Conservation (phyloP, 2,888 invertebrate genomes). For the Chydorus sphaericus region DNA sequence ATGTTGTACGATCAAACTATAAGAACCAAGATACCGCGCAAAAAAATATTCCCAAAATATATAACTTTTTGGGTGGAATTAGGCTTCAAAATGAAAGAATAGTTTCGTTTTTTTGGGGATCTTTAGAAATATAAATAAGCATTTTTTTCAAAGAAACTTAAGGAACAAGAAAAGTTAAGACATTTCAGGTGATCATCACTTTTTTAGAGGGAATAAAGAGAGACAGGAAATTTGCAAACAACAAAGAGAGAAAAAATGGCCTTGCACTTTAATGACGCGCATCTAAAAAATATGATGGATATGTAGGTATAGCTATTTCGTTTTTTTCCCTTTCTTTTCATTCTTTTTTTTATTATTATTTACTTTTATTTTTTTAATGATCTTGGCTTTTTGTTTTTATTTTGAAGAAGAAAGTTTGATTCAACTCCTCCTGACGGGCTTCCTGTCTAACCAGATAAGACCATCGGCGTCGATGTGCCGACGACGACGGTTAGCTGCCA, state of each 20-base stretch:
- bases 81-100: too few relatives aligned
- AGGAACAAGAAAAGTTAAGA: too few relatives aligned
- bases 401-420: too few relatives aligned
- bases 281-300: neutral
- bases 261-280: neutral
- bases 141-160: too few relatives aligned
- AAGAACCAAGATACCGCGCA: too few relatives aligned
- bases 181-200: too few relatives aligned
- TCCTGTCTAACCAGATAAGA: constrained; percentile 6
- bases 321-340: neutral
- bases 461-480: constrained; percentile 13
- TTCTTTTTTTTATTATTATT: neutral
- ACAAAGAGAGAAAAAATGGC: neutral
- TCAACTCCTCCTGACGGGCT: neutral
- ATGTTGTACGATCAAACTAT: too few relatives aligned
- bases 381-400: neutral
- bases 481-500: constrained; percentile 32
- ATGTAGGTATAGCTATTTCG: neutral
- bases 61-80: too few relatives aligned
- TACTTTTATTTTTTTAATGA: neutral
- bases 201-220: neutral
- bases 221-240: neutral
- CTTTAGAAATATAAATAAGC: too few relatives aligned
- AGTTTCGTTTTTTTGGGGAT: too few relatives aligned
- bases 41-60: too few relatives aligned